Evolutionary conservation across 1,140 invertebrate species (phyloP).

Genomic region (Orchesella cincta): DNA sequence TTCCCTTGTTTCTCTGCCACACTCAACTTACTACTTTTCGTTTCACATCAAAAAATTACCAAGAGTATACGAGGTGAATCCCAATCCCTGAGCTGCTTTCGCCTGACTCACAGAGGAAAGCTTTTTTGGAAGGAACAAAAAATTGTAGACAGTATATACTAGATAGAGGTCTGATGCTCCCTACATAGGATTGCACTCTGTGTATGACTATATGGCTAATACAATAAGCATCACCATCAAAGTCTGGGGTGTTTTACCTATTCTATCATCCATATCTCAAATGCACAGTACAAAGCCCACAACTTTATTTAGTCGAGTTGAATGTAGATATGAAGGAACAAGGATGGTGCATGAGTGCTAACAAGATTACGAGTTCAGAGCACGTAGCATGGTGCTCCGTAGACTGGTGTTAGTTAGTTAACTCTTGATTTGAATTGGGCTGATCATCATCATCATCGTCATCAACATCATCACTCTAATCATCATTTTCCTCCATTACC

Average conservation of each 20-base stretch:
- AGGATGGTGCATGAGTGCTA: conserved; percentile 11
- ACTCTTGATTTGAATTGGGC: conserved; percentile 27
- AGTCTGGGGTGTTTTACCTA: too few species aligned
- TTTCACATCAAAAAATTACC: conserved; percentile 13
- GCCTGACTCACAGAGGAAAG: background rate
- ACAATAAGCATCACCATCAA: too few species aligned
- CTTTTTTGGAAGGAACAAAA: background rate
- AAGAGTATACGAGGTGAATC: conserved; percentile 17
- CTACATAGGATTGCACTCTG: background rate
- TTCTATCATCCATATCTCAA: too few species aligned
- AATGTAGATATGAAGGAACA: too few species aligned
- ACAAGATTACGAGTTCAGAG: conserved; percentile 29
- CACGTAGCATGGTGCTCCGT: conserved; percentile 9
- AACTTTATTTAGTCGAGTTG: too few species aligned
- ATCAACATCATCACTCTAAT: conserved; percentile 27
- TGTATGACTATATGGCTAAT: background rate
- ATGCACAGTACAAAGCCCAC: too few species aligned
- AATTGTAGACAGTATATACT: too few species aligned
- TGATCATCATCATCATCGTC: conserved; percentile 15
- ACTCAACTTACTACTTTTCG: background rate
- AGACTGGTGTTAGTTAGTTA: conserved; percentile 27
- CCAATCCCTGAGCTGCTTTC: conserved; percentile 11
- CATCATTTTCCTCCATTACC: conserved; percentile 29
- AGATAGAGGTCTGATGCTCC: too few species aligned
- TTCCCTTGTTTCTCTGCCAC: background rate